Conservation (phyloP, 1,140 invertebrate species). For the Amphibalanus amphitrite region DNA sequence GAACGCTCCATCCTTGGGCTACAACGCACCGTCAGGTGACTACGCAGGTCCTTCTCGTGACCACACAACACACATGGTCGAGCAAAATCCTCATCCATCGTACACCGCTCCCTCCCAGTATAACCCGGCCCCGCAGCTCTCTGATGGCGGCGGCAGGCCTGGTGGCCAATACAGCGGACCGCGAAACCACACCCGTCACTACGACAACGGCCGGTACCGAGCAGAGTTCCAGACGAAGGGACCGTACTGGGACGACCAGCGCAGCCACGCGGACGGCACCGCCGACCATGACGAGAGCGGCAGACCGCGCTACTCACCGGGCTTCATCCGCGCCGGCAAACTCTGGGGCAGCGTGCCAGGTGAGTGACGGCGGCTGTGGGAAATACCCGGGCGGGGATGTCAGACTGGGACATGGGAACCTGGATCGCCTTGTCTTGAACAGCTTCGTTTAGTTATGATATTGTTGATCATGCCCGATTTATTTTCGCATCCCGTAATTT, state of each 20-base stretch:
- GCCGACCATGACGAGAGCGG: not conserved
- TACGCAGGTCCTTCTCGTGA: too few relatives aligned
- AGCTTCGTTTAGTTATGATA: too few relatives aligned
- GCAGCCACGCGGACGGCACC: not conserved
- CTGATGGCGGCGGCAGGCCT: too few relatives aligned
- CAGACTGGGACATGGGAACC: too few relatives aligned
- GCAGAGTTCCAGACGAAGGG: not conserved
- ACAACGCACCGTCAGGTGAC: too few relatives aligned
- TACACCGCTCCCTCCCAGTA: not conserved
- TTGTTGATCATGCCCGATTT: too few relatives aligned
- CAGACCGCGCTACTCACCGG: not conserved
- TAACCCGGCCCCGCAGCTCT: not conserved
- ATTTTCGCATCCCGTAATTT: too few relatives aligned
- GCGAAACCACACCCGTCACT: not conserved
- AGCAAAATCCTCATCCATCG: too few relatives aligned
- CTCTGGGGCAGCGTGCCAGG: not conserved
- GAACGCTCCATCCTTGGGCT: too few relatives aligned
- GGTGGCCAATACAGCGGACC: not conserved
- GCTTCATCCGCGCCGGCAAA: not conserved
- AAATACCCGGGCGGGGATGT: too few relatives aligned
- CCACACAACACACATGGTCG: too few relatives aligned
- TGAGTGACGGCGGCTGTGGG: not conserved
- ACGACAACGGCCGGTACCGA: not conserved
- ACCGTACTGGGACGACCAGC: not conserved
- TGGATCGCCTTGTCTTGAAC: too few relatives aligned